Evolutionary conservation across 2,113 vertebrate species (phyloP).

Genomic region (Piaya cayana): DNA sequence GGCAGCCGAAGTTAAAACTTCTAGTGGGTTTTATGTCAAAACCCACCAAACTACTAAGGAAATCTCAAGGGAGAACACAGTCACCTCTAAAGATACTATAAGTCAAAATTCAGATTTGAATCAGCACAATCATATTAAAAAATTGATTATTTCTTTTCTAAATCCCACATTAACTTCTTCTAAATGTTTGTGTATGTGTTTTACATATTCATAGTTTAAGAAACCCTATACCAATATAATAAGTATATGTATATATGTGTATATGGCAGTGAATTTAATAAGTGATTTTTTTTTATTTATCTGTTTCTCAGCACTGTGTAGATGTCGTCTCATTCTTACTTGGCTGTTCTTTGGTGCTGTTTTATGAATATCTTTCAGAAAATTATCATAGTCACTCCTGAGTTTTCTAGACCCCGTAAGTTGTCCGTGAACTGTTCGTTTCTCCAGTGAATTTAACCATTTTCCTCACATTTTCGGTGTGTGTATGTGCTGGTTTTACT

Average conservation of each 20-base stretch:
- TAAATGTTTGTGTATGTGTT: not conserved
- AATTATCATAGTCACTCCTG: not conserved
- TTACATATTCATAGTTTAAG: not conserved
- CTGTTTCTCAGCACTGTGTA: not conserved
- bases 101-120: too few species aligned
- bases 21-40: too few species aligned
- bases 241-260: too few species aligned
- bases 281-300: not conserved
- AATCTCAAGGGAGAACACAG: too few species aligned
- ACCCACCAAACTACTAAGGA: too few species aligned
- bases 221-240: not conserved
- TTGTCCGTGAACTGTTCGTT: not conserved
- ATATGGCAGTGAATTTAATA: not conserved
- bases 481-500: not conserved
- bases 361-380: not conserved
- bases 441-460: not conserved
- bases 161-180: not conserved
- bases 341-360: not conserved
- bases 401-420: not conserved
- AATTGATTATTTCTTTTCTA: rapidly evolving
- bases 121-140: not conserved
- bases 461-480: not conserved
- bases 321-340: not conserved
- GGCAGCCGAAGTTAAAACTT: too few species aligned
- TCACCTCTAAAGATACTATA: too few species aligned